Evolutionary conservation across 2,113 vertebrate species (phyloP), one percentile per base, ranked within the genome.

Genomic region (Crypturellus undulatus): DNA sequence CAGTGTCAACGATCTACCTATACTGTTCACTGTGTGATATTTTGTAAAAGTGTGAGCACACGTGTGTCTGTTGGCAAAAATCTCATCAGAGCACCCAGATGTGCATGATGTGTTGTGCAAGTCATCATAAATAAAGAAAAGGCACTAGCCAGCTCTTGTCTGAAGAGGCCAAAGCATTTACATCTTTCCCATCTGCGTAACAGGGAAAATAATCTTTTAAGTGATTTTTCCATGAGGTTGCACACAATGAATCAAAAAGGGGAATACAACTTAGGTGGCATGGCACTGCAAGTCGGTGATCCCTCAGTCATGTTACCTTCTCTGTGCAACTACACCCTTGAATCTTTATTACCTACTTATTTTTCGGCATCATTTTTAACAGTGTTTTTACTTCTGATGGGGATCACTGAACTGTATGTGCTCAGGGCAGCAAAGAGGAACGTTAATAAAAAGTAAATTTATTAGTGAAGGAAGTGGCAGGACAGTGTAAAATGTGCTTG

Each of bases 401-500:
- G 22, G 42, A 52, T 20, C 3, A 4, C 26, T 36, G 76, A 84
- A 65, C 6, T 14, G 24, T 32, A 60, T 75, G 36, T 2, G 1
- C 43, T 73, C 54, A 42, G 63, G 67, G 79, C 19, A 79, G 45
- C 26, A 73, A 90, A 83, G 51, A 83, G 11, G 25, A 90, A 71
- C 1, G 3, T 77, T 54, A 75, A 71, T 42, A 82, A 42, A 43
- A 73, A 71, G 38, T 80, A 88, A 64, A 75, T 75, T 60, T 83
- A 47, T 28, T 80, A 49, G 52, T 6, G 7, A 75, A 84, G 68
- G 28, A 86, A 9, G 22, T 80, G 68, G 75, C 79, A 78, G 43
- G 38, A 64, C 67, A 14, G 8, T 25, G 51, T 86, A 90, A 86
- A 94, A 75, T 47, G 77, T 56, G 78, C 56, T 90, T 77, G 75